Evolutionary conservation across 2,888 invertebrate species (phyloP).

Genomic region (Agriopis aurantiaria): DNA sequence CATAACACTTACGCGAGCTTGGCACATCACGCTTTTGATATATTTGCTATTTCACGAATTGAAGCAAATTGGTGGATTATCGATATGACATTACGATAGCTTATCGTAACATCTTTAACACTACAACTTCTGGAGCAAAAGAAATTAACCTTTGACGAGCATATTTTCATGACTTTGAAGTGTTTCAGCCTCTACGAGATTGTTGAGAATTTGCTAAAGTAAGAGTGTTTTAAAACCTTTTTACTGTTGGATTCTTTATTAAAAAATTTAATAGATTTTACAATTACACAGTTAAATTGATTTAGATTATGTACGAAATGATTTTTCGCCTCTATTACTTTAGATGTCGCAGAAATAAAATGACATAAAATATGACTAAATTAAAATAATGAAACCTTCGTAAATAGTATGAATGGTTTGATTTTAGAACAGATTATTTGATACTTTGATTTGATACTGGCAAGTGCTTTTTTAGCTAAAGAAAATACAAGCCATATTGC

Average conservation of each 20-base stretch:
- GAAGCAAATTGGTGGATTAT: not conserved
- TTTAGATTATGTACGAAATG: not conserved
- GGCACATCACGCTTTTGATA: too few relatives aligned
- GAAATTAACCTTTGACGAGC: slow-evolving; percentile 19
- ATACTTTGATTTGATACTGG: too few relatives aligned
- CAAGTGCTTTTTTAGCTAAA: too few relatives aligned
- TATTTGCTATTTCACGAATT: too few relatives aligned
- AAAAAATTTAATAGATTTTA: not conserved
- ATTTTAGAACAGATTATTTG: too few relatives aligned
- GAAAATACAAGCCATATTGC: too few relatives aligned
- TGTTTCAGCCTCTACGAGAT: slow-evolving; percentile 11
- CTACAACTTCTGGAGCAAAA: slow-evolving; percentile 4
- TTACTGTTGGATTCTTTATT: slow-evolving; percentile 4
- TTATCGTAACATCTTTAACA: slow-evolving; percentile 1
- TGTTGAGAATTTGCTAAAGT: slow-evolving; percentile 1
- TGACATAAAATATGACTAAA: too few relatives aligned
- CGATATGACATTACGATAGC: too few relatives aligned
- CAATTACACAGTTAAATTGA: not conserved
- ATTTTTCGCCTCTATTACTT: not conserved
- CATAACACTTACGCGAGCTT: too few relatives aligned
- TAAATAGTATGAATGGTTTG: too few relatives aligned
- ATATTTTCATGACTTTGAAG: slow-evolving; percentile 18
- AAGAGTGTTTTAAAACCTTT: not conserved
- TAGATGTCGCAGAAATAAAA: too few relatives aligned
- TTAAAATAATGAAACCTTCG: too few relatives aligned